Evolutionary conservation across 2,888 invertebrate species (phyloP).

Genomic region (Rotaria sp.): DNA sequence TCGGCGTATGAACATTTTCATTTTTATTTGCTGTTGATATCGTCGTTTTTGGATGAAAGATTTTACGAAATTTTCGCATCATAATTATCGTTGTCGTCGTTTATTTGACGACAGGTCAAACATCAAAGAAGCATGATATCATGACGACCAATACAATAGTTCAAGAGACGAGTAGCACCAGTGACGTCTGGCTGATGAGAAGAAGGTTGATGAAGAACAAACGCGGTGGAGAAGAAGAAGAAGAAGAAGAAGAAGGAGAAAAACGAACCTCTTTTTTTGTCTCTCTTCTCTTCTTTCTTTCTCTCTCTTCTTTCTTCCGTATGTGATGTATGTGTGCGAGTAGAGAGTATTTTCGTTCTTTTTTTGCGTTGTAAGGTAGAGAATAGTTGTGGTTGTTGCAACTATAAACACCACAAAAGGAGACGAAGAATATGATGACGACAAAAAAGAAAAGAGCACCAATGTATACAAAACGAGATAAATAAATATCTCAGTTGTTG

Average conservation of each 20-base stretch:
- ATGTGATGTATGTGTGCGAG: background rate
- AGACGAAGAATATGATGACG: background rate
- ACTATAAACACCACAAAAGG: background rate
- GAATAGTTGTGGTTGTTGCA: background rate
- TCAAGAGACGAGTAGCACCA: conserved; percentile 15
- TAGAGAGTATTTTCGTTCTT: background rate
- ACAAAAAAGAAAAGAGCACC: background rate
- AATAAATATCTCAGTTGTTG: background rate
- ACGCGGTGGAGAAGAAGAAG: background rate
- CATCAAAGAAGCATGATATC: background rate
- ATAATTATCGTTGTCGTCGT: background rate
- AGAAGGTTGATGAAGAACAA: background rate
- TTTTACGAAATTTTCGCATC: conserved; percentile 1
- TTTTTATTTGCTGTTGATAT: background rate
- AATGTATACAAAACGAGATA: background rate
- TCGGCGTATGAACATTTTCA: background rate
- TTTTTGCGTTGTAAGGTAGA: background rate
- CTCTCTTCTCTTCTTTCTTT: background rate
- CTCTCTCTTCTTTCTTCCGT: conserved; percentile 10
- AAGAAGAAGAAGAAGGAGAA: background rate
- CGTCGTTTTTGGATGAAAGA: background rate
- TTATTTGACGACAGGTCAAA: background rate
- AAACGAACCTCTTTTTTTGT: conserved; percentile 8
- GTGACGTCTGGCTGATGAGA: background rate
- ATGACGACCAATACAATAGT: background rate